Evolutionary conservation across 2,113 vertebrate species (phyloP), one percentile per base, ranked within the genome.

Genomic region (Miniopterus natalensis): DNA sequence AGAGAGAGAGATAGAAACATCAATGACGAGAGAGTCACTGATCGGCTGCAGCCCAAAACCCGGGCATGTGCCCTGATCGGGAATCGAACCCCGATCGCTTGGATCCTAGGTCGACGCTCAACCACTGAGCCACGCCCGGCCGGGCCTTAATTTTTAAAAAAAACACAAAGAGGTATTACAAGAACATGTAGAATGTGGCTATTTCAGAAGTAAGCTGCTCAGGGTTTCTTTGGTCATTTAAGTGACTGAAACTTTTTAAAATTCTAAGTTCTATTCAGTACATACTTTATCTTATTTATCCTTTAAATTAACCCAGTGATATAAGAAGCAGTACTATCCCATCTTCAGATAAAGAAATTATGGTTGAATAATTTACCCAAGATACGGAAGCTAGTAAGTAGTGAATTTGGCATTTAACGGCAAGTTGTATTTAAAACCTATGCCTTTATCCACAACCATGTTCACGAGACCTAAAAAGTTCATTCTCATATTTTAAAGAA

Each of bases 271-370:
- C 53, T 87, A 40, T 86, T 91, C 25, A 53, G 40, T 23, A 75
- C 3, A 36, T 40, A 63, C 51, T 68, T 91, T n/a, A 90, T 31
- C 47, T 61, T 17, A 66, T 42, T 84, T 85, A 53, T 25, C 93
- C 59, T 95, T 97, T 74, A 87, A 96, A 66, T 73, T 36, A 40
- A 29, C 86, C 11, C 25, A 93, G 1, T 40, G 55, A 75, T 70
- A 5, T 65, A 90, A 49, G 12, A 93, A 53, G 15, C 18, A 65
- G 13, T 15, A 79, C 63, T 63, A 84, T 21, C 23, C 27, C 14
- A 83, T 51, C 63, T 75, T 94, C 68, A 86, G 18, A 68, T 51
- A 40, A 94, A 61, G 36, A 81, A 86, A 65, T 55, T 55, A 57
- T n/a, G 18, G 36, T 49, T 84, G 74, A 90, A 18, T 75, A 90